Evolutionary conservation across 1,140 invertebrate genomes (phyloP).

Genomic region (Bathynomus jamesi): DNA sequence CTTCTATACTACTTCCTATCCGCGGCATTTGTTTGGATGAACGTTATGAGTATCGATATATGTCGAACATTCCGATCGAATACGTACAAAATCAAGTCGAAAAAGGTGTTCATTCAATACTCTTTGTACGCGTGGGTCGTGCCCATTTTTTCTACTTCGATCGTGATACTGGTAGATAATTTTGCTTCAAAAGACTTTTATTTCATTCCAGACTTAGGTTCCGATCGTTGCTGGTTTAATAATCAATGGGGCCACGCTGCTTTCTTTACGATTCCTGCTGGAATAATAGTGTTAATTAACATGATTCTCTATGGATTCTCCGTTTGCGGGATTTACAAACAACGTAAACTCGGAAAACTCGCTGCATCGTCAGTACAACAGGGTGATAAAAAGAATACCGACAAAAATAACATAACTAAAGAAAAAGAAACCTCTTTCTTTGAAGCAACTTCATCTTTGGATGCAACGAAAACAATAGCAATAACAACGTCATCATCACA

Average conservation of each 20-base stretch:
- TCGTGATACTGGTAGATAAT: slow-evolving; percentile 20
- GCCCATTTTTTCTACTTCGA: slow-evolving; percentile 5
- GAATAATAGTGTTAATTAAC: slow-evolving; percentile 42
- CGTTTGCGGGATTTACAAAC: slow-evolving; percentile 34
- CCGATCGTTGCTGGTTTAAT: slow-evolving; percentile 30
- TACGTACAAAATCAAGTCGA: slow-evolving; percentile 24
- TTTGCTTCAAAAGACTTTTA: slow-evolving; percentile 1
- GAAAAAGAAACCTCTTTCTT: background rate
- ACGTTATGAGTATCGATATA: slow-evolving; percentile 35
- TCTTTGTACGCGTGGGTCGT: slow-evolving; percentile 27
- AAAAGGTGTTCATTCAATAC: slow-evolving; percentile 25
- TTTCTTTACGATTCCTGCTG: slow-evolving; percentile 45
- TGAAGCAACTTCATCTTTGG: too few species aligned
- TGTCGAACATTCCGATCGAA: slow-evolving; percentile 28
- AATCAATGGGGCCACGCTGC: slow-evolving; percentile 39
- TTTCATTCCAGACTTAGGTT: slow-evolving; percentile 31
- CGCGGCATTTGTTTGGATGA: slow-evolving; percentile 32
- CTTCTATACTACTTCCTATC: slow-evolving; percentile 30
- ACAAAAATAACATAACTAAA: too few species aligned
- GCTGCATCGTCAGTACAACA: slow-evolving; percentile 21
- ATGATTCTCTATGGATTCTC: slow-evolving; percentile 44
- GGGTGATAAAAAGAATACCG: background rate
- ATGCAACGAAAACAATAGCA: background rate
- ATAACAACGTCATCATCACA: background rate
- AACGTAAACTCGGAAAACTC: slow-evolving; percentile 25